Conservation (phyloP, 2,113 vertebrate genomes). For the Corythaeola cristata region DNA sequence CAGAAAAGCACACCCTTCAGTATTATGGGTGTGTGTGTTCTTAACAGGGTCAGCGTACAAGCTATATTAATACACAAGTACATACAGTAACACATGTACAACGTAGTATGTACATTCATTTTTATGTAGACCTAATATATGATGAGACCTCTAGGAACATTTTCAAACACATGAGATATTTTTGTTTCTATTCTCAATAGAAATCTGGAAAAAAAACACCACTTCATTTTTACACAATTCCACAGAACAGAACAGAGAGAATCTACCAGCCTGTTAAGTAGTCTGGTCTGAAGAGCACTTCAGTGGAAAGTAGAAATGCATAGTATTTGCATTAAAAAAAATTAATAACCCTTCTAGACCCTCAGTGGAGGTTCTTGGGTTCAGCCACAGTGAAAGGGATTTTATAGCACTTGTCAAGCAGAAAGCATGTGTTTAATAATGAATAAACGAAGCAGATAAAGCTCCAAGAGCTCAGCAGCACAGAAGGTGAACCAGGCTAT, state of each 20-base stretch:
- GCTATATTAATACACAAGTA: not conserved
- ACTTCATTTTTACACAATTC: not conserved
- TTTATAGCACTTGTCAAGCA: conserved; percentile 47
- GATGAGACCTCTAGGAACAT: not conserved
- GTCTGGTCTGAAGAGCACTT: conserved; percentile 8
- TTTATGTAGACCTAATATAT: not conserved
- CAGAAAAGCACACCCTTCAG: not conserved
- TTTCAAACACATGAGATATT: not conserved
- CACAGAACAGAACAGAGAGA: not conserved
- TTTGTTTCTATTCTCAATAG: not conserved
- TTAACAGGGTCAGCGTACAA: not conserved
- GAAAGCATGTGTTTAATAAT: conserved; percentile 42
- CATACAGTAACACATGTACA: not conserved
- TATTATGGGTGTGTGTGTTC: not conserved
- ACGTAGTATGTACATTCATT: not conserved
- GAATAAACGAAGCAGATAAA: conserved; percentile 36
- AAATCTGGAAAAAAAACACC: not conserved
- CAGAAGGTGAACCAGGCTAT: conserved; percentile 37
- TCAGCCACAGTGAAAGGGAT: conserved; percentile 17
- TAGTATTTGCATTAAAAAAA: not conserved
- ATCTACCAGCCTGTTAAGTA: not conserved
- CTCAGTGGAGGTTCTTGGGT: not conserved
- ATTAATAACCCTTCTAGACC: not conserved
- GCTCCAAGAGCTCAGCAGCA: conserved; percentile 20
- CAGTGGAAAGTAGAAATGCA: not conserved